Base-by-base conservation (phyloP, 1,140 invertebrate genomes). In the Diorhabda carinulata region DNA sequence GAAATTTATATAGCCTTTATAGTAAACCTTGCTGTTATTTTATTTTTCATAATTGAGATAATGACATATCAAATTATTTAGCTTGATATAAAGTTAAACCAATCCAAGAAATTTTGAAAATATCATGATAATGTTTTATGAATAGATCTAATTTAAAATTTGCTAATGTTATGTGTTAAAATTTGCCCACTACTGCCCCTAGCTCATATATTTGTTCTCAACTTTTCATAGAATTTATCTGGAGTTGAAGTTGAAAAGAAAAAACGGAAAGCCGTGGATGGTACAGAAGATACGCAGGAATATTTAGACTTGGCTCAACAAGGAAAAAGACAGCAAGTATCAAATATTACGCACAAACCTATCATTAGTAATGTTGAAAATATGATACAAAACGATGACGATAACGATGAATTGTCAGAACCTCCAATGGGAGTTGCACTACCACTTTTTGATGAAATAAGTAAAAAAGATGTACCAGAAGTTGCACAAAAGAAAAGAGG, bases 321-420 rank as follows among this genome's bases (percentile, higher is more conserved):
- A 52, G 47, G 47, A 52, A 52, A 52, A 81, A 5, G 66, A 70
- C 47, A 67, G 74, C 59, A 78, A 80, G 64, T 70, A 72, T 65
- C 9, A 2, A 52, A 52, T 52, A 52, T 52, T 4, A 52, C 68
- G 1, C 73, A 72, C 52, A 72, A 75, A 66, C 75, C 75, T 7
- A 69, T 73, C 3, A 68, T 72, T 25, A 70, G 67, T 40, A 74
- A 72, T 60, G 66, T 70, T 9, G 68, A 47, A 5, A 68, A 61
- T 10, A 66, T 76, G 41, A 73, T 76, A 52, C 64, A 61, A 57
- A 74, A 76, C 58, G 70, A 73, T 59, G 69, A 75, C n/a, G 70
- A 74, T 47, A 78, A 78, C 57, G 76, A 74, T 42, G 75, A 76
- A 71, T 57, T 79, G 47, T 77, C 76, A 3, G 75, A 79, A 70